phyloP scores from a whole-genome alignment of 2,113 vertebrate species.

The Petaurus breviceps region DNA sequence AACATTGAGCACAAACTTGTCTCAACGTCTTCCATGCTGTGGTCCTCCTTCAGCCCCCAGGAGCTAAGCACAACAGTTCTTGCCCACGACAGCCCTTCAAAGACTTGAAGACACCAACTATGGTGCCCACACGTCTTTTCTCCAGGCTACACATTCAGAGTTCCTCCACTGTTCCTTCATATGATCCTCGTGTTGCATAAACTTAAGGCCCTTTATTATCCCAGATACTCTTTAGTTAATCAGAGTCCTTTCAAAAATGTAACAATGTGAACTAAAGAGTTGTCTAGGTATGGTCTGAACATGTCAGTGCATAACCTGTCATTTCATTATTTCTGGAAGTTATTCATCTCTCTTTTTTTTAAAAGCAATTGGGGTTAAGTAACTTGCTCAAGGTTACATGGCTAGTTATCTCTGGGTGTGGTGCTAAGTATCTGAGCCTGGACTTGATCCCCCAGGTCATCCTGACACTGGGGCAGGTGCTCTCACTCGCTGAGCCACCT shows the following conservation, averaged over 20 bases:
- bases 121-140: neutral
- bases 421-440: no score
- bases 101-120: neutral
- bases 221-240: neutral
- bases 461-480: no score
- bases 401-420: no score
- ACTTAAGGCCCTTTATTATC: neutral
- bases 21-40: neutral
- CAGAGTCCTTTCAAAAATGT: neutral
- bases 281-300: neutral
- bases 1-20: neutral
- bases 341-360: neutral
- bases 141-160: neutral
- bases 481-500: no score
- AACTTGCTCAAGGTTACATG: no score
- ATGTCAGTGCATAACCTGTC: neutral
- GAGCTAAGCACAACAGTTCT: neutral
- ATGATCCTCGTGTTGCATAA: neutral
- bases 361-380: no score
- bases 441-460: no score
- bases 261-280: neutral
- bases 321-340: neutral
- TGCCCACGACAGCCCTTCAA: neutral
- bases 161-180: neutral
- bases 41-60: neutral